phyloP scores from a whole-genome alignment of 1,140 invertebrate species.

The Hypothenemus hampei region DNA sequence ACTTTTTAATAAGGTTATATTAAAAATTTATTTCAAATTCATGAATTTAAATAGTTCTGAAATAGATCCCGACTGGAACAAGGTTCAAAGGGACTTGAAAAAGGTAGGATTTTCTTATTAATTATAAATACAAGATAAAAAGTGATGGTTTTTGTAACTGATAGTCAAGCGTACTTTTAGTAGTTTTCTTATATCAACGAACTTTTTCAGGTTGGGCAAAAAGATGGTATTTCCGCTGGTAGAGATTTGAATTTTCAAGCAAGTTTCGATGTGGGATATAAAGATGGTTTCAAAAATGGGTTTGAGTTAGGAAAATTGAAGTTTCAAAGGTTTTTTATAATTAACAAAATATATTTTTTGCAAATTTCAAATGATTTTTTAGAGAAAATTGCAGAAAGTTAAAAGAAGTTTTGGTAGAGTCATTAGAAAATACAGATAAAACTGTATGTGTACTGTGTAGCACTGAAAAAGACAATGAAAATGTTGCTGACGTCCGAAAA shows the following conservation, averaged over 20 bases:
- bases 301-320: slow-evolving; percentile 16
- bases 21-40: no score
- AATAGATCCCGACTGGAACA: slow-evolving; percentile 6
- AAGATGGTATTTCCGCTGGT: slow-evolving; percentile 18
- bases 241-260: slow-evolving; percentile 16
- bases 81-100: slow-evolving; percentile 2
- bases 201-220: slow-evolving; percentile 16
- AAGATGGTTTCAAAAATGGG: slow-evolving; percentile 19
- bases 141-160: not conserved
- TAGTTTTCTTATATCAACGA: slow-evolving; percentile 2
- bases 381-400: not conserved
- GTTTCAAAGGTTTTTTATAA: slow-evolving; percentile 3
- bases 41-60: not conserved
- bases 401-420: not conserved
- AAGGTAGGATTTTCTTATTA: slow-evolving; percentile 1
- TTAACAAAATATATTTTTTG: not conserved
- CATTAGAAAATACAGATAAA: slow-evolving; percentile 6
- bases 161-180: not conserved
- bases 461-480: slow-evolving; percentile 16
- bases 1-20: no score
- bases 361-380: not conserved
- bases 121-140: not conserved
- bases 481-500: slow-evolving; percentile 16
- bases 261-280: slow-evolving; percentile 22
- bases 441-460: slow-evolving; percentile 17